Evolutionary conservation across 2,797 vertebrate genomes (phyloP).

Genomic region (Pelobates cultripes): DNA sequence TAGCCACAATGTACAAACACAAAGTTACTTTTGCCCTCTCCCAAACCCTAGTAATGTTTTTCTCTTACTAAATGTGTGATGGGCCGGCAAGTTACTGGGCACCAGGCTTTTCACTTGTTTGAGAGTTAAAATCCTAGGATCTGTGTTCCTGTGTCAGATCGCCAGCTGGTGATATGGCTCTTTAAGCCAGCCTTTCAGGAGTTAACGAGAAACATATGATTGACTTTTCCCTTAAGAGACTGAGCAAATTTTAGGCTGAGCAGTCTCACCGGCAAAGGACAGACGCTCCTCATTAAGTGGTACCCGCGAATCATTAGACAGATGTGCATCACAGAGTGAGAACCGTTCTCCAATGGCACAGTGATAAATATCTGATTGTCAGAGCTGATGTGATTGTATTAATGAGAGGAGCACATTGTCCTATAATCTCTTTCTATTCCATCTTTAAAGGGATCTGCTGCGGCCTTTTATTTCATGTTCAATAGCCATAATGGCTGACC

Average conservation of each 20-base stretch:
- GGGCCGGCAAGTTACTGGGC: no score
- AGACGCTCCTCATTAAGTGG: conserved; percentile 53
- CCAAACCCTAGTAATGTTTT: no score
- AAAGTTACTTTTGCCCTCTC: no score
- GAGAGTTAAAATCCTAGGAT: no score
- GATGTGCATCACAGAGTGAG: conserved; percentile 64
- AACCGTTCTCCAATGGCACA: conserved; percentile 57
- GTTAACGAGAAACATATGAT: conserved; percentile 39
- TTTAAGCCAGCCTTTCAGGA: neutral
- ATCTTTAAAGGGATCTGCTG: neutral
- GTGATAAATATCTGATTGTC: conserved; percentile 70
- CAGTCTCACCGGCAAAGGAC: conserved; percentile 31
- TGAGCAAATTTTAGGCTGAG: conserved; percentile 15
- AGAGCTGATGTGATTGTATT: conserved; percentile 70
- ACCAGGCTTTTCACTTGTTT: no score
- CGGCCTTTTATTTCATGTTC: no score
- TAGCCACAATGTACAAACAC: no score
- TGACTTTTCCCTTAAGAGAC: conserved; percentile 20
- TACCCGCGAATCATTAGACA: conserved; percentile 62
- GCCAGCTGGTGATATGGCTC: no score
- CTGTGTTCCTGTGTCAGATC: no score
- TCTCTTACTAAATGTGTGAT: no score
- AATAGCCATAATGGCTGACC: no score
- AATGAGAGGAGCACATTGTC: conserved; percentile 63
- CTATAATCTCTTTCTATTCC: conserved; percentile 13